Base-by-base conservation (phyloP, 2,888 invertebrate genomes). In the Nymphalis polychloros region DNA sequence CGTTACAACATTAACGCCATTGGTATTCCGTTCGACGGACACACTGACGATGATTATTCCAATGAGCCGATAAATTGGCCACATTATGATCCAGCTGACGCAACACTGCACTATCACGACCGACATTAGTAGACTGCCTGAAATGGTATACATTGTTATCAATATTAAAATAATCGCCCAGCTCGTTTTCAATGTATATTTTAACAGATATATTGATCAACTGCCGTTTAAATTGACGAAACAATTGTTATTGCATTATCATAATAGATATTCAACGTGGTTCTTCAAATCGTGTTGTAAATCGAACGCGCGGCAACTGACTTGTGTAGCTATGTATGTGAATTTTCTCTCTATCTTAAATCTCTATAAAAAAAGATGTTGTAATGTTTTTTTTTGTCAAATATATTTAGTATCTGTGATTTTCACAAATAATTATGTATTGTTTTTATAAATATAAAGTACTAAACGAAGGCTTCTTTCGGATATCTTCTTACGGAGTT, bases 91-190 rank as follows among this genome's bases (percentile, higher is more conserved):
- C 75, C 73, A 69, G 70, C 75, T 85, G 83, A 84, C 79, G 84
- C 79, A 83, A 84, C 64, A 10, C 60, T 79, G 85, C 79, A 81
- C 85, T 86, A 85, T 85, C 86, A 86, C 86, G 85, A 85, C 76
- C 57, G 69, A 77, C 74, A 80, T 83, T 85, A 80, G 75, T 72
- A 69, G 64, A 57, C 64, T 62, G 64, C 67, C 71, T 61, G 53
- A 63, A 74, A 70, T 73, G 73, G 69, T 66, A 68, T 53, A 72
- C 67, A 73, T 73, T 73, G 74, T 74, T 72, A 71, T 71, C 71
- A 69, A 70, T 73, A 74, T 73, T 69, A 70, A 73, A 73, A 73
- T 73, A 71, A 74, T 68, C 59, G 35, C 46, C 31, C 35, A 1
- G 27, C 52, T 50, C 55, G 55, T 57, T 41, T 57, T 57, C 57